Base-by-base conservation (phyloP, 2,797 vertebrate genomes). In the Ctenochaetus hawaiiensis region DNA sequence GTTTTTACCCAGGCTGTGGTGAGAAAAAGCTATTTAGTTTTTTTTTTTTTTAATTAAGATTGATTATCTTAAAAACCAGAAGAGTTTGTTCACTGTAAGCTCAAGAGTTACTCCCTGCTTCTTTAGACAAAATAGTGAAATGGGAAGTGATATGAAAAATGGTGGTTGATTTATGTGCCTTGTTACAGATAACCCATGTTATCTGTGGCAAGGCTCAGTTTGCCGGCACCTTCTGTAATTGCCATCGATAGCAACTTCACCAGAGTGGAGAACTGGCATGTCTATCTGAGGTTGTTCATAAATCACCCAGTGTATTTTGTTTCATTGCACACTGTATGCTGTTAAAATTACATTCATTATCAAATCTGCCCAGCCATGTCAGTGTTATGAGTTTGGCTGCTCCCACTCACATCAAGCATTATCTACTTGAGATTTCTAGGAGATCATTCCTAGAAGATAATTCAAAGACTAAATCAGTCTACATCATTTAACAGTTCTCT, bases 81-180 rank as follows among this genome's bases (percentile, higher is more conserved):
- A 56, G 26, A 60, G 26, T 16, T 52, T 51, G 20, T n/a, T 41
- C 30, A 18, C 2, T 5, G 7, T 18, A 4, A 16, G 44, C 43
- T 45, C 30, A 4, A 22, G 37, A 65, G 53, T 26, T 54, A 62
- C 71, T 54, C 5, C 20, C 45, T 48, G 44, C 17, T 65, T 43
- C 16, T 18, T 14, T 23, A 17, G 23, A 57, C 43, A 59, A 16
- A n/a, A 59, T 39, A 54, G 30, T 52, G 30, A 60, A 62, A 72
- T 39, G 30, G 12, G 14, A 58, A 43, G 41, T 61, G 48, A 44
- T 65, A 57, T 68, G 9, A 75, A 78, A 65, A 82, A 67, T 18
- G 23, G 18, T 47, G 49, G 34, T 73, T 85, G 75, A 81, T 83
- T 73, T 81, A 62, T 68, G 76, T 63, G 49, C 41, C 48, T 47